Conservation (phyloP, 2,888 invertebrate species). For the Frankliniella fusca region DNA sequence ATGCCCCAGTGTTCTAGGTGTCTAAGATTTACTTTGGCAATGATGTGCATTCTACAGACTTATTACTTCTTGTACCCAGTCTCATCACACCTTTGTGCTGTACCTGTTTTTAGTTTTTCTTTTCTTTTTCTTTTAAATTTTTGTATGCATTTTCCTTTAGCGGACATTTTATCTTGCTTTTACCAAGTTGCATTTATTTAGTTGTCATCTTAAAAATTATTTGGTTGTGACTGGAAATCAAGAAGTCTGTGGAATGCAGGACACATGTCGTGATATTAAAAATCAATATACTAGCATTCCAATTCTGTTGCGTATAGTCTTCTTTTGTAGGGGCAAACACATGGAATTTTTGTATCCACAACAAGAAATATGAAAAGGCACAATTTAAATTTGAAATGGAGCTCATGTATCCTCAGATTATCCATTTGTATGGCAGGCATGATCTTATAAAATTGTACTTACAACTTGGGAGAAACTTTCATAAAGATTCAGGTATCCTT, state of each 20-base stretch:
- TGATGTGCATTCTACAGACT: constrained; percentile 3
- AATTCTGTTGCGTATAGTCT: constrained; percentile 3
- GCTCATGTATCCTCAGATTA: background rate
- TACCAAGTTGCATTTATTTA: constrained; percentile 19
- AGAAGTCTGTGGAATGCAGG: background rate
- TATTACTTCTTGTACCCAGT: background rate
- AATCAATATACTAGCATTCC: constrained; percentile 15
- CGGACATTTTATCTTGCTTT: background rate
- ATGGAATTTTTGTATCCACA: constrained; percentile 9
- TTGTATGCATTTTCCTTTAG: background rate
- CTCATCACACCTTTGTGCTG: background rate
- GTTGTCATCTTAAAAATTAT: background rate
- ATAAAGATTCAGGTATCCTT: constrained; percentile 14
- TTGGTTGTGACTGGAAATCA: background rate
- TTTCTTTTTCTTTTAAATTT: background rate
- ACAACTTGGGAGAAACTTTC: constrained; percentile 2
- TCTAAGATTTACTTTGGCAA: background rate
- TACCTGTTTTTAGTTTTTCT: background rate
- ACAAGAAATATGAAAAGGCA: background rate
- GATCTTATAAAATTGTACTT: constrained; percentile 16
- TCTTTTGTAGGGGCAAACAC: background rate
- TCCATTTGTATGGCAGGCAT: background rate
- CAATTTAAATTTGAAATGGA: constrained; percentile 1
- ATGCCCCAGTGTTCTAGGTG: constrained; percentile 18
- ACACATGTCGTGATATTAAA: constrained; percentile 11